phyloP scores from a whole-genome alignment of 2,113 vertebrate genomes.

The Ictidomys tridecemlineatus region DNA sequence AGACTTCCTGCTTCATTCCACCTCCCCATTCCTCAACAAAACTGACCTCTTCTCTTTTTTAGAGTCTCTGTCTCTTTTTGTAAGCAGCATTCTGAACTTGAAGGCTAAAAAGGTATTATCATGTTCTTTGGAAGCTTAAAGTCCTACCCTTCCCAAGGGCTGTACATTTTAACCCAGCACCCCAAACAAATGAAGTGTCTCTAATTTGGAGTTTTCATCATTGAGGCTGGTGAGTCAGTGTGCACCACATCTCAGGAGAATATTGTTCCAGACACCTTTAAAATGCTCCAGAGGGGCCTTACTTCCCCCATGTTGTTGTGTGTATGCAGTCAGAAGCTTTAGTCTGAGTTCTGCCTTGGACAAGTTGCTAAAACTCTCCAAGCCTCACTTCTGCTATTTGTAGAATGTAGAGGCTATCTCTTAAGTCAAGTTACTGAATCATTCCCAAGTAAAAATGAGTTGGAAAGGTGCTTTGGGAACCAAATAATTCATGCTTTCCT shows the following conservation, averaged over 20 bases:
- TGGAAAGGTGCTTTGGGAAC: background rate
- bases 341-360: background rate
- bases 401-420: background rate
- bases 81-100: background rate
- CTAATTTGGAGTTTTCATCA: background rate
- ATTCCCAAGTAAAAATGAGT: background rate
- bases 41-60: background rate
- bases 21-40: background rate
- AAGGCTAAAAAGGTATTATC: background rate
- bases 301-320: background rate
- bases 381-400: background rate
- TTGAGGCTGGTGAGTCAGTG: background rate
- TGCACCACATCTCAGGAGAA: background rate
- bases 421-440: background rate
- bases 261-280: background rate
- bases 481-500: background rate
- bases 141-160: background rate
- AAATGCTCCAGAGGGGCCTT: background rate
- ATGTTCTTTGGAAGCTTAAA: background rate
- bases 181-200: background rate
- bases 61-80: background rate
- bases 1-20: background rate
- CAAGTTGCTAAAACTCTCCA: background rate
- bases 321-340: background rate
- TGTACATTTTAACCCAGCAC: background rate